These are phyloP conservation scores for Heliconius melpomene DNA, from an alignment of 1,140 invertebrate genomes.

Conservation along the genomic window DNA sequence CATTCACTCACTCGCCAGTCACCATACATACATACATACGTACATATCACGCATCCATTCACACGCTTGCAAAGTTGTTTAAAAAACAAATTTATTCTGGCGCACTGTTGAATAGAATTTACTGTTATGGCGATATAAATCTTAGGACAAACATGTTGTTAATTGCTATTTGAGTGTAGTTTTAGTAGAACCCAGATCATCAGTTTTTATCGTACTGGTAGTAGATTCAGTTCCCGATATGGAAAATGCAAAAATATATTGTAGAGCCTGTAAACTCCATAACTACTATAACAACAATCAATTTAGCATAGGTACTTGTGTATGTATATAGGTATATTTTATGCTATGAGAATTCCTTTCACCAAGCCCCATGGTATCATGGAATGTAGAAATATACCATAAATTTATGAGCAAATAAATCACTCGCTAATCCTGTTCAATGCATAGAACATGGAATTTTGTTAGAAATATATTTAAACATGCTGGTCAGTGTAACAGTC, in stretches of 20 bases:
- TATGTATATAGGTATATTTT: not conserved
- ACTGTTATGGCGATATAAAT: slow-evolving; percentile 12
- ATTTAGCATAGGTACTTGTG: not conserved
- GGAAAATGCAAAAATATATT: too few relatives aligned
- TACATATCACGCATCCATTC: slow-evolving; percentile 24
- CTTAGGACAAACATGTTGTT: slow-evolving; percentile 15
- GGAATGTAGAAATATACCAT: slow-evolving; percentile 34
- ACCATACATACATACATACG: not conserved
- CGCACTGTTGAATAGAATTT: slow-evolving; percentile 22
- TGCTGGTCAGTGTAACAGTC: not conserved
- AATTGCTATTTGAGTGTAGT: slow-evolving; percentile 8
- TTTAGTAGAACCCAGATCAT: not conserved
- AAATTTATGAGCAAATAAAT: slow-evolving; percentile 34
- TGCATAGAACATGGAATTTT: not conserved
- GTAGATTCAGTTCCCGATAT: not conserved
- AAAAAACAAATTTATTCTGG: slow-evolving; percentile 38
- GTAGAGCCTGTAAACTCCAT: not conserved
- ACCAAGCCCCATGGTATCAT: slow-evolving; percentile 21
- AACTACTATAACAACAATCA: not conserved
- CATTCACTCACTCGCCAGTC: not conserved
- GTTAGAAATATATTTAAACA: not conserved
- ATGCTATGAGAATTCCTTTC: slow-evolving; percentile 13
- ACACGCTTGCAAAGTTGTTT: slow-evolving; percentile 26
- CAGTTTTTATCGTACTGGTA: not conserved
- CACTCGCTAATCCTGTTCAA: slow-evolving; percentile 31